These are phyloP conservation scores for Agrotis ipsilon DNA, from an alignment of 2,888 invertebrate species.

Conservation along the genomic window DNA sequence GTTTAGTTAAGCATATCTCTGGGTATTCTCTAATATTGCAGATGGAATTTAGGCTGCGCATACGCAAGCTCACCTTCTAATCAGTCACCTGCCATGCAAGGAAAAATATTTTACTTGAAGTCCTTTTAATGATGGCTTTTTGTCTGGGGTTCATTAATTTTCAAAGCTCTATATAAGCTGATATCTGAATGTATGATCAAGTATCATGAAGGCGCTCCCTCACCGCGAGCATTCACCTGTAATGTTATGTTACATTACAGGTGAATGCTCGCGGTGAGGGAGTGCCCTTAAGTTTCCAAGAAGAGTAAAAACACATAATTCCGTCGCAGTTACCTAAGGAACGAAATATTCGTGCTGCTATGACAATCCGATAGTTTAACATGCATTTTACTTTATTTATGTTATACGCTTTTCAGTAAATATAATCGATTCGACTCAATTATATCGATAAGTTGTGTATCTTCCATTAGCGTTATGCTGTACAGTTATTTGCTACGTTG, in stretches of 20 bases:
- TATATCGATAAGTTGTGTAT: constrained; percentile 76
- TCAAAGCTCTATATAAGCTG: no score
- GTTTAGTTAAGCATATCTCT: background rate
- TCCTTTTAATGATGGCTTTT: background rate
- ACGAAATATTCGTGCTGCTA: constrained; percentile 28
- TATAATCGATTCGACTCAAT: constrained; percentile 60
- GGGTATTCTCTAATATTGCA: background rate
- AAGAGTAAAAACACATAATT: constrained; percentile 18
- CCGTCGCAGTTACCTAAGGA: constrained; percentile 31
- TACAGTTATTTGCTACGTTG: constrained; percentile 79
- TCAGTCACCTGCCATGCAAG: background rate
- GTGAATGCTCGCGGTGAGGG: no score
- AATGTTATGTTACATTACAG: no score
- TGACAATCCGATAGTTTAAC: constrained; percentile 59
- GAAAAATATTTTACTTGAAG: background rate
- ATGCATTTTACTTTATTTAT: constrained; percentile 67
- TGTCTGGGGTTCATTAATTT: no score
- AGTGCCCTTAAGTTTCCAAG: constrained; percentile 7
- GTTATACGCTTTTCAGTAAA: constrained; percentile 63
- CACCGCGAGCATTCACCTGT: no score
- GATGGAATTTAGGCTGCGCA: background rate
- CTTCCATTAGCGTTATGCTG: constrained; percentile 84
- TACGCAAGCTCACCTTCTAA: background rate
- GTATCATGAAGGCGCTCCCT: no score
- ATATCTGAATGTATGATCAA: no score